Evolutionary conservation across 1,140 invertebrate genomes (phyloP).

Genomic region (Chrysoperla carnea): DNA sequence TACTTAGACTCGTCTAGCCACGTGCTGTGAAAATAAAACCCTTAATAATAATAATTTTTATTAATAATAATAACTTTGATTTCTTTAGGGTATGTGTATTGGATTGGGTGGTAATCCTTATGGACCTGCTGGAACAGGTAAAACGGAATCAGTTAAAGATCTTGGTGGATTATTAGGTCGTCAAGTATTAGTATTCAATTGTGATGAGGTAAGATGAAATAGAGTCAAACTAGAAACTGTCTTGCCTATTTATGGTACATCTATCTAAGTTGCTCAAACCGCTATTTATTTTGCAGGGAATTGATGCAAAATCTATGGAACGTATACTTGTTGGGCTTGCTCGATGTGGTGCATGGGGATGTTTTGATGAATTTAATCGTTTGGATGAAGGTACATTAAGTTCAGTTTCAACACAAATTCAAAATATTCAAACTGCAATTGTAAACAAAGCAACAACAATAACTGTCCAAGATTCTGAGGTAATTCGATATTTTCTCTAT

Average conservation of each 20-base stretch:
- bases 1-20: no score
- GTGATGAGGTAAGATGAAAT: constrained; percentile 71
- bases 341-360: constrained; percentile 94
- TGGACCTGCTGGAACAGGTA: constrained; percentile 95
- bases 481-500: constrained; percentile 24
- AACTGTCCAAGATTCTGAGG: constrained; percentile 53
- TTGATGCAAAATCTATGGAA: constrained; percentile 86
- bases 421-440: constrained; percentile 73
- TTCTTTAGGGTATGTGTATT: constrained; percentile 68
- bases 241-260: neutral
- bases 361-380: constrained; percentile 97
- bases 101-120: constrained; percentile 97
- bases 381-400: constrained; percentile 85
- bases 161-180: constrained; percentile 76
- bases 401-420: constrained; percentile 78
- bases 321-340: constrained; percentile 83
- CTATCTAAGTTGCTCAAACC: neutral
- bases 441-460: constrained; percentile 42
- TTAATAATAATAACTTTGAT: neutral
- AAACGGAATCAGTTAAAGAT: constrained; percentile 95
- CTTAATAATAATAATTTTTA: no score
- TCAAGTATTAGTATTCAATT: constrained; percentile 93
- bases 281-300: constrained; percentile 37
- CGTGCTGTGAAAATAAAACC: no score
- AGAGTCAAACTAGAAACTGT: no score